These are phyloP conservation scores for Theropithecus gelada DNA, from an alignment of 2,113 vertebrate genomes.

Conservation along the genomic window DNA sequence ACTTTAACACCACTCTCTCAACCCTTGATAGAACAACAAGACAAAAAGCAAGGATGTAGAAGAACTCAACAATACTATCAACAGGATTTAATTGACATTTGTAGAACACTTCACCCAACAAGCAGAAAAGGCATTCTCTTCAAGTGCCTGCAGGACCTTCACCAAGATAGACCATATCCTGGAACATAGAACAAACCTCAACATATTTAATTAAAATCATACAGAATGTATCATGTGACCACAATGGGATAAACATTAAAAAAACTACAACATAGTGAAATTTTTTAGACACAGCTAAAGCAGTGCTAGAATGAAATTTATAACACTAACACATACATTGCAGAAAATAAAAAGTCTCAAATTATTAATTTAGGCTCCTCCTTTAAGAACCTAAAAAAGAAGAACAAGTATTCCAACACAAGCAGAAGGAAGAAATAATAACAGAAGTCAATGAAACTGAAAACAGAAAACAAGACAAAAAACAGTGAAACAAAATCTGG, in stretches of 20 bases:
- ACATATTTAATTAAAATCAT: neutral
- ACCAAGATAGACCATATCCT: neutral
- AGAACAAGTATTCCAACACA: slow-evolving; percentile 33
- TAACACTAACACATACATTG: neutral
- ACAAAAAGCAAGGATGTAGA: neutral
- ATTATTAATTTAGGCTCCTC: neutral
- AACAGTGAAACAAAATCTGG: slow-evolving; percentile 29
- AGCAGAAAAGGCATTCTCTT: neutral
- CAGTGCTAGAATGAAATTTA: neutral
- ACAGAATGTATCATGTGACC: neutral
- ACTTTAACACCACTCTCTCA: neutral
- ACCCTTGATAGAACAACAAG: neutral
- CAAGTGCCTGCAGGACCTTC: slow-evolving; percentile 25
- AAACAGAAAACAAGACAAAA: slow-evolving; percentile 49
- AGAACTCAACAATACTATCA: neutral
- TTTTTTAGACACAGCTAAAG: neutral
- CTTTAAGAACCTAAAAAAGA: slow-evolving; percentile 84
- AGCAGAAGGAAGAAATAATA: slow-evolving; percentile 4
- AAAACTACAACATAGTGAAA: neutral
- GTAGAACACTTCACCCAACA: slow-evolving; percentile 5
- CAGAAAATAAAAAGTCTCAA: neutral
- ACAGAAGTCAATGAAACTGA: slow-evolving; percentile 27
- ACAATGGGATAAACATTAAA: neutral
- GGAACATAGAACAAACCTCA: neutral
- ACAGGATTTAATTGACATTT: neutral